Evolutionary conservation across 1,140 invertebrate genomes (phyloP), one percentile per base, ranked within the genome.

Genomic region (Drosophila kanapiae): DNA sequence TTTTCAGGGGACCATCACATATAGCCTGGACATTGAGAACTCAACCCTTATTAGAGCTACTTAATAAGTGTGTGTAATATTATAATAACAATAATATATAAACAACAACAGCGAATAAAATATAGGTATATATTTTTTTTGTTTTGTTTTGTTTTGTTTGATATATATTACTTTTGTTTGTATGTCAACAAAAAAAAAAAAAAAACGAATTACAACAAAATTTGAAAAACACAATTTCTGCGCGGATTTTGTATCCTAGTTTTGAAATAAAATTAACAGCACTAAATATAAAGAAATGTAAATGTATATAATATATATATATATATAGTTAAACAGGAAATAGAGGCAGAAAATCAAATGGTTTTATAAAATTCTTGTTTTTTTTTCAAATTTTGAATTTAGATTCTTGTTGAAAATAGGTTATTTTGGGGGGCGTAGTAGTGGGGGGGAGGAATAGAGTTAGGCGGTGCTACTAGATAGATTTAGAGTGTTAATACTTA

Each of bases 181-280:
- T 59, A 18, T 69, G 31, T 51, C 65, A 72, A 31, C 6, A 31
- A 3, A 31, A 31, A 31, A 31, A 31, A 31, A 31, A 31, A 31
- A 31, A 88, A 88, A 87, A 91, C 74, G 80, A 87, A 91, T 91
- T 91, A 91, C 88, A 91, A 91, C 88, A 87, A 91, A 91, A 91
- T 91, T 91, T 91, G 88, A 91, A 91, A 91, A 91, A 91, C 88
- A 91, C 86, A 91, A 87, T 91, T 81, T 90, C 82, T 91, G 79
- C 65, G 61, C 70, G 78, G 51, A 54, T 54, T 76, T 70, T 58
- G 13, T 42, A 56, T 77, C 47, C 63, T 60, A 57, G 67, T 51
- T 78, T 57, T 37, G 2, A 78, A 69, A 70, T 45, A 70, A 71
- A 71, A 61, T 64, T 16, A 79, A 79, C 60, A 54, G 48, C 70